These are phyloP conservation scores for Oxytorus armatus DNA, from an alignment of 2,888 invertebrate genomes.

Conservation along the genomic window DNA sequence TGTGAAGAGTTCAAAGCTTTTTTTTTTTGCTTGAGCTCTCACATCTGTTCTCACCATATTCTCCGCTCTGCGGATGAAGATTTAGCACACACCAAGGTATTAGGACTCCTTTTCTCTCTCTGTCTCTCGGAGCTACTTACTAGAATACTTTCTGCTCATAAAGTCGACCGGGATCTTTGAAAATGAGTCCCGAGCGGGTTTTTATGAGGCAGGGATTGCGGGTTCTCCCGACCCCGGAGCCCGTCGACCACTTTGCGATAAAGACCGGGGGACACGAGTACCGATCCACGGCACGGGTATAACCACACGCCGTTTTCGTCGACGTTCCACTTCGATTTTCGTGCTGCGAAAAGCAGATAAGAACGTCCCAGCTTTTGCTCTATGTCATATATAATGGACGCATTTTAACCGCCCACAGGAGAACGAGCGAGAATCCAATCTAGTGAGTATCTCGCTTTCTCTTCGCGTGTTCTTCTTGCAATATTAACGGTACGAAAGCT, in stretches of 20 bases:
- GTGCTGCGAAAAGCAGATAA: constrained; percentile 55
- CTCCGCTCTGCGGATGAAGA: background rate
- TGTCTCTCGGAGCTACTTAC: constrained; percentile 1
- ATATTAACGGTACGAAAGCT: too few relatives aligned
- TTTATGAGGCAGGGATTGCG: constrained; percentile 10
- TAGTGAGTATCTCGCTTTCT: background rate
- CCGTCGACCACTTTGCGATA: constrained; percentile 58
- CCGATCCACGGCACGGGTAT: constrained; percentile 13
- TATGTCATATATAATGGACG: constrained; percentile 33
- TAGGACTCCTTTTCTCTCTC: background rate
- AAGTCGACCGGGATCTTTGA: constrained; percentile 30
- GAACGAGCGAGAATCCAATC: background rate
- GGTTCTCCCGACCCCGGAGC: constrained; percentile 13
- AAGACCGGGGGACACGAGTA: constrained; percentile 48
- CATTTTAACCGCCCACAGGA: constrained; percentile 17
- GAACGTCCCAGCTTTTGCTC: constrained; percentile 23
- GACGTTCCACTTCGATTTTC: constrained; percentile 53
- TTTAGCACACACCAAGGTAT: background rate
- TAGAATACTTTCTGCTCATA: constrained; percentile 18
- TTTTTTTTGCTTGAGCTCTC: background rate
- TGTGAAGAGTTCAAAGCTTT: background rate
- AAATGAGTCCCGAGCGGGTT: constrained; percentile 45
- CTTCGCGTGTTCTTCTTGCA: background rate
- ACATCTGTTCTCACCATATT: background rate
- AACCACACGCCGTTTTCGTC: constrained; percentile 3